A percentile compares a stretch with the other conserved stretches of the same genome.
Conservation (phyloP, 1,140 invertebrate genomes). For the Gryllus bimaculatus region DNA sequence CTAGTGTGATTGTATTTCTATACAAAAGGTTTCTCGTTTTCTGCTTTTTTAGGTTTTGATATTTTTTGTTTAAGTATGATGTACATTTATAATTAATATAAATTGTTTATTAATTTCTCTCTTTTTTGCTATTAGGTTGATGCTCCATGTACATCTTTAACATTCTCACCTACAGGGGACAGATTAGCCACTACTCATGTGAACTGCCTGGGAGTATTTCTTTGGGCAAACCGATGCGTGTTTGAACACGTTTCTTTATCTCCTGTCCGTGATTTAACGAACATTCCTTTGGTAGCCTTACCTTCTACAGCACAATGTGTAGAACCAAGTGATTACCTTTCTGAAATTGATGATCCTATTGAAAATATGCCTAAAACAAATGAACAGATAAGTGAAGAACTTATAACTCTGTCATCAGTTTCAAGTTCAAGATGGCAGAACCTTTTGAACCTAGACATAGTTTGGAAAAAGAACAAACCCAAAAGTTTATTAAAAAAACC, state of each 20-base stretch:
- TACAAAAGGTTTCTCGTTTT: too few species aligned
- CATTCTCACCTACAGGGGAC: conserved; percentile 84
- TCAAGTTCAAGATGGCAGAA: conserved; percentile 89
- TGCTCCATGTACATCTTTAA: conserved; percentile 68
- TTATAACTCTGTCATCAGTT: conserved; percentile 79
- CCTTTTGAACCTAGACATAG: conserved; percentile 79
- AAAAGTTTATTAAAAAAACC: conserved; percentile 69
- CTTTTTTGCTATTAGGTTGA: conserved; percentile 42
- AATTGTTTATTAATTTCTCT: too few species aligned
- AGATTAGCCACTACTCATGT: conserved; percentile 83
- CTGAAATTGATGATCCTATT: conserved; percentile 42
- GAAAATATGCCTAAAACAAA: conserved; percentile 58
- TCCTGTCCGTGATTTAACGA: conserved; percentile 50
- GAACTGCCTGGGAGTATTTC: conserved; percentile 78
- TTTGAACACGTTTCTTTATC: conserved; percentile 70
- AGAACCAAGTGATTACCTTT: conserved; percentile 40
- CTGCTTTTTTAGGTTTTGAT: too few species aligned
- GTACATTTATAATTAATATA: too few species aligned
- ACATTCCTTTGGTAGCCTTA: conserved; percentile 43
- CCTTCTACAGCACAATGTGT: conserved; percentile 22
- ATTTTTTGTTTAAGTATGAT: too few species aligned
- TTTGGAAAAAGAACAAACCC: conserved; percentile 87
- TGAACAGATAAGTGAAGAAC: conserved; percentile 66
- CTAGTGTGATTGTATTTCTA: too few species aligned
- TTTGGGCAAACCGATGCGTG: conserved; percentile 87